phyloP scores from a whole-genome alignment of 2,113 vertebrate species.

The Hippolais icterina region DNA sequence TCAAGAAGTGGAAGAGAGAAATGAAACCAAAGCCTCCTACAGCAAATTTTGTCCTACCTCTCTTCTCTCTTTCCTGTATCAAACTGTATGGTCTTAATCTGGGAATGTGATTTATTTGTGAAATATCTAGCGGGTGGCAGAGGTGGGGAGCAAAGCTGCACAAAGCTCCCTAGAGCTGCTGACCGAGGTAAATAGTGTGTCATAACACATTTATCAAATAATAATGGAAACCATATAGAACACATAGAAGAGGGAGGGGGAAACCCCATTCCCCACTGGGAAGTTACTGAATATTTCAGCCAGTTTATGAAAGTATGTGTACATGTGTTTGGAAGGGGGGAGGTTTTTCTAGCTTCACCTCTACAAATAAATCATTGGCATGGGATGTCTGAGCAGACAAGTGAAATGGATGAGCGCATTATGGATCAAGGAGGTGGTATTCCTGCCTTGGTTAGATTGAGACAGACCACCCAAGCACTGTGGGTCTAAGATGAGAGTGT shows the following conservation, averaged over 20 bases:
- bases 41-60: not conserved
- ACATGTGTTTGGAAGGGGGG: not conserved
- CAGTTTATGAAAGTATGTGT: constrained; percentile 26
- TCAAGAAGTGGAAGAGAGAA: not conserved
- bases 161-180: constrained; percentile 53
- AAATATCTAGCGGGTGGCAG: constrained; percentile 61
- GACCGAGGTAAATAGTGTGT: constrained; percentile 68
- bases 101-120: constrained; percentile 62
- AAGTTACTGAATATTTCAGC: constrained; percentile 51
- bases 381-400: constrained; percentile 26
- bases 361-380: constrained; percentile 45
- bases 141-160: constrained; percentile 50
- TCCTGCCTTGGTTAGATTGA: not conserved
- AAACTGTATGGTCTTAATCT: constrained; percentile 45
- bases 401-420: constrained; percentile 31
- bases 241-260: not conserved
- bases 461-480: constrained; percentile 39
- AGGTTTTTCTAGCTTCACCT: constrained; percentile 15
- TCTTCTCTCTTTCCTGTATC: not conserved
- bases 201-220: constrained; percentile 73
- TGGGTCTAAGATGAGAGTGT: not conserved
- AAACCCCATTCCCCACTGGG: not conserved
- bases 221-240: constrained; percentile 56
- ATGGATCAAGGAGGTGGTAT: constrained; percentile 22
- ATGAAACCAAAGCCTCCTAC: not conserved